Evolutionary conservation across 2,888 invertebrate genomes (phyloP).

Genomic region (Sesia apiformis): DNA sequence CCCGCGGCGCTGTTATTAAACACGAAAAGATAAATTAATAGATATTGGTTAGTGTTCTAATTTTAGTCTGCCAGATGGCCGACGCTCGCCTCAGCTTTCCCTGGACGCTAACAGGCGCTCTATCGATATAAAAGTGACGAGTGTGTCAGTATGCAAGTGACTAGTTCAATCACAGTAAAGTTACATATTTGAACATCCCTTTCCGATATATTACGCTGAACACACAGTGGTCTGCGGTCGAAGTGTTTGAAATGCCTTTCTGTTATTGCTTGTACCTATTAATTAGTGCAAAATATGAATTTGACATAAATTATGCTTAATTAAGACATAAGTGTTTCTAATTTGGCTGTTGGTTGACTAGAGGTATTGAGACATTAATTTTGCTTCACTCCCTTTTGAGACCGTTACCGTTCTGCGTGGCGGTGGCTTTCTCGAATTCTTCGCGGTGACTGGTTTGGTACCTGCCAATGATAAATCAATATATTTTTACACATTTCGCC

Average conservation of each 20-base stretch:
- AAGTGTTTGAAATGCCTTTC: not conserved
- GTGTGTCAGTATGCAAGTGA: conserved; percentile 18
- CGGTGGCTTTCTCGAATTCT: conserved; percentile 50
- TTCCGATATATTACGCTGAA: not conserved
- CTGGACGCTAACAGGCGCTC: conserved; percentile 8
- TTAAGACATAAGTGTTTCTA: not conserved
- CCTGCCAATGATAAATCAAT: conserved; percentile 26
- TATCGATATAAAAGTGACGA: conserved; percentile 9
- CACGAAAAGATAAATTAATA: conserved; percentile 5
- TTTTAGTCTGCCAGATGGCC: conserved; percentile 21
- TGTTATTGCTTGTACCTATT: not conserved
- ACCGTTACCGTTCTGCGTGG: conserved; percentile 75
- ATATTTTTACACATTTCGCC: not conserved
- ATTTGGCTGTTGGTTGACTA: not conserved
- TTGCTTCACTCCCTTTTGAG: conserved; percentile 73
- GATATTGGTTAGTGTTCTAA: conserved; percentile 23
- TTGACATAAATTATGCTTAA: not conserved
- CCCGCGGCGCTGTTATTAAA: conserved; percentile 14
- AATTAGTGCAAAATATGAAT: not conserved
- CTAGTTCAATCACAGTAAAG: conserved; percentile 40
- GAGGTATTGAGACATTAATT: not conserved
- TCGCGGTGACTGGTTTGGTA: conserved; percentile 75
- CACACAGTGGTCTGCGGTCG: not conserved
- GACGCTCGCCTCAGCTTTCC: conserved; percentile 4
- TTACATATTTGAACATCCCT: not conserved